Evolutionary conservation across 2,797 vertebrate genomes (phyloP).

Genomic region (Acanthurus tractus): DNA sequence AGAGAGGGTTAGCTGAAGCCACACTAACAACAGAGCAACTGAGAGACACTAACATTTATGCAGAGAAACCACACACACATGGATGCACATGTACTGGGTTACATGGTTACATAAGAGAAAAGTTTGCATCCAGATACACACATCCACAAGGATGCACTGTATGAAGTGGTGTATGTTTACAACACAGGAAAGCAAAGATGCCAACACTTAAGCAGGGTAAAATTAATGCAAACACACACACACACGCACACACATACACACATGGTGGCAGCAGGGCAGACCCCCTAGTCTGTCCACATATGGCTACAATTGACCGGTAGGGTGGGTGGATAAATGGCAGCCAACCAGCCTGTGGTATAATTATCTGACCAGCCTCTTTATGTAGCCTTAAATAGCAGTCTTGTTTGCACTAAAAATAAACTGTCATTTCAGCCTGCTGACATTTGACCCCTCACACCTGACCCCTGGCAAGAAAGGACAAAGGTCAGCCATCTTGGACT

Average conservation of each 20-base stretch:
- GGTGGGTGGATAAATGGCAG: slow-evolving; percentile 82
- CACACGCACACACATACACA: slow-evolving; percentile 28
- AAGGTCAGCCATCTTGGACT: slow-evolving; percentile 64
- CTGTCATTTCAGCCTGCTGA: slow-evolving; percentile 76
- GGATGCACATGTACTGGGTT: slow-evolving; percentile 20
- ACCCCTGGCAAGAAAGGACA: slow-evolving; percentile 61
- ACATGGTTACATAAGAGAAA: slow-evolving; percentile 25
- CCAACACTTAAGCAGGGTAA: slow-evolving; percentile 43
- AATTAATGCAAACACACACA: slow-evolving; percentile 57
- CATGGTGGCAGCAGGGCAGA: slow-evolving; percentile 65
- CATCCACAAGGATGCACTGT: slow-evolving; percentile 6
- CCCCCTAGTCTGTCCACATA: slow-evolving; percentile 83
- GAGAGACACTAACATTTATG: slow-evolving; percentile 69
- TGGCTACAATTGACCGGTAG: slow-evolving; percentile 84
- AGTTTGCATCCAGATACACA: neutral
- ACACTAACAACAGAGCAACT: slow-evolving; percentile 65
- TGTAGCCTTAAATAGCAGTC: slow-evolving; percentile 82
- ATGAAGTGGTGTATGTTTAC: slow-evolving; percentile 35
- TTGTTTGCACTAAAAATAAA: slow-evolving; percentile 88
- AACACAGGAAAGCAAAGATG: slow-evolving; percentile 51
- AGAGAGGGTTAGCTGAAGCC: slow-evolving; percentile 55
- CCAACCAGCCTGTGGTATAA: slow-evolving; percentile 79
- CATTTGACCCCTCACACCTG: slow-evolving; percentile 74
- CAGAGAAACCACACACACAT: slow-evolving; percentile 56
- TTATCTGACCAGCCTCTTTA: slow-evolving; percentile 84